Base-by-base conservation (phyloP, 2,888 invertebrate species). In the Brassicogethes aeneus region DNA sequence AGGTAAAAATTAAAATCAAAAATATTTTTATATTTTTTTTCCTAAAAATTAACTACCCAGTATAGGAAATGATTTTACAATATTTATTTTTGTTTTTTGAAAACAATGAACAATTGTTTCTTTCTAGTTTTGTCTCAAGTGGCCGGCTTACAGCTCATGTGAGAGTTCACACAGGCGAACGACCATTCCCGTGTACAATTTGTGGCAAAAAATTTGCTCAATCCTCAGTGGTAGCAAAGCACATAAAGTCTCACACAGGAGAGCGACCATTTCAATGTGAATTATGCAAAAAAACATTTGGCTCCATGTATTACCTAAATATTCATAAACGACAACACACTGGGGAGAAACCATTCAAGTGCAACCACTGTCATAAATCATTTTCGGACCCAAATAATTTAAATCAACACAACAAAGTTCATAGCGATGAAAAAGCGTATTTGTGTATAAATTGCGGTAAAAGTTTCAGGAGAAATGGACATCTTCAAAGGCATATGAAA, bases 361-460 rank as follows among this genome's bases (percentile, higher is more conserved):
- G 62, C 39, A 36, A 15, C 8, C 40, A 48, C 29, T 62, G 62
- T 37, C 41, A 43, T 2, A 61, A 57, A 42, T 43, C 44, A 7
- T 63, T 63, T 43, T 53, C 57, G 1, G 59, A 61, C 47, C 60
- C 60, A 0, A 61, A 59, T 42, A 58, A 56, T 35, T 46, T 60
- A 17, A 60, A 56, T 41, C 53, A 56, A 41, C 62, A 62, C 39
- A 42, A 39, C 35, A 51, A 45, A 16, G 52, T 56, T 15, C 61
- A 62, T 42, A 41, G 51, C 7, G 51, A 55, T 17, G 43, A 47
- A 15, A 57, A 55, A 42, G 47, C 57, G 2, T 52, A 51, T 47
- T 41, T 52, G 16, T 62, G 62, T 43, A 53, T 46, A 13, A 41
- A 50, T 3, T 62, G 62, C 45, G 56, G 56, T 8, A 60, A 57